Conservation (phyloP, 2,113 vertebrate genomes). For the Hipposideros armiger region DNA sequence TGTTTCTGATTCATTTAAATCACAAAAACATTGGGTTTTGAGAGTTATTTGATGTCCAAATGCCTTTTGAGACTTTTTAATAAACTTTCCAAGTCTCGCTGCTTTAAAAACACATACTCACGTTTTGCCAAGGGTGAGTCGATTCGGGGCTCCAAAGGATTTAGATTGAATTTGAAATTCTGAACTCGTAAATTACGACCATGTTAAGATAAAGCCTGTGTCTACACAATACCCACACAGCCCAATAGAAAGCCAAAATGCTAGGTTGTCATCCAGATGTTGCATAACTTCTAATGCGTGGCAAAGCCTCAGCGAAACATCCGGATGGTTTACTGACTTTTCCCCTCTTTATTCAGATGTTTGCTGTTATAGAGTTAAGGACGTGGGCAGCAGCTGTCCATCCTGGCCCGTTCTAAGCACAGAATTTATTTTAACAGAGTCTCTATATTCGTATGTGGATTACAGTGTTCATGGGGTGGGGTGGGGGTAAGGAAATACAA, state of each 20-base stretch:
- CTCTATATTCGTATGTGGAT: neutral
- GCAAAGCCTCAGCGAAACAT: conserved; percentile 58
- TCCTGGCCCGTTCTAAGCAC: neutral
- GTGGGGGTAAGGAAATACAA: neutral
- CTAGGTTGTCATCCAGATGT: conserved; percentile 65
- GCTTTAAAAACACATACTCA: conserved; percentile 83
- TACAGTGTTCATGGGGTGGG: neutral
- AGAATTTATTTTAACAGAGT: conserved; percentile 43
- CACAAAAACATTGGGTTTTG: conserved; percentile 83
- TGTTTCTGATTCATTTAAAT: conserved; percentile 85
- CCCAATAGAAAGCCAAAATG: conserved; percentile 33
- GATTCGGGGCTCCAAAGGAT: conserved; percentile 70
- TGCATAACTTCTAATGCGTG: conserved; percentile 52
- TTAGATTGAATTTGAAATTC: conserved; percentile 78
- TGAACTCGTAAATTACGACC: conserved; percentile 75
- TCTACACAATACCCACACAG: conserved; percentile 60
- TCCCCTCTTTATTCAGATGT: conserved; percentile 56
- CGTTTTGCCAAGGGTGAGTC: conserved; percentile 80
- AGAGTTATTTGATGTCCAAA: conserved; percentile 85
- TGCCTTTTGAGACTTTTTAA: conserved; percentile 84
- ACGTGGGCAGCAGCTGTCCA: conserved; percentile 57
- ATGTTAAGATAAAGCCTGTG: conserved; percentile 74
- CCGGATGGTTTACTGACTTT: conserved; percentile 45
- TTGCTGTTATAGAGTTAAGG: conserved; percentile 51
- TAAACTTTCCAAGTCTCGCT: conserved; percentile 81